These are phyloP conservation scores for Cyanoderma ruficeps DNA, from an alignment of 2,113 vertebrate genomes.

Conservation along the genomic window DNA sequence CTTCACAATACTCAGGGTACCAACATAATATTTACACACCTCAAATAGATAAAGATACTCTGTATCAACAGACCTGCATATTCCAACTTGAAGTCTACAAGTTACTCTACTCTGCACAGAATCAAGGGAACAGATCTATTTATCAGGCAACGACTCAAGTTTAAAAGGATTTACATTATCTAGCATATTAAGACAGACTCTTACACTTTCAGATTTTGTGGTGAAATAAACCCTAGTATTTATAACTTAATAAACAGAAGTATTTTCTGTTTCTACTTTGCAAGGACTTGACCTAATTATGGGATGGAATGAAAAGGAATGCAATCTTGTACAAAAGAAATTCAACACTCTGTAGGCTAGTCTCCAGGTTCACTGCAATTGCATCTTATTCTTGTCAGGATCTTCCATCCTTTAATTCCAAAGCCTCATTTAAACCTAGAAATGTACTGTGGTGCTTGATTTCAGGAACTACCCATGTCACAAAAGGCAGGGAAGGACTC, in stretches of 20 bases:
- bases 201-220: not conserved
- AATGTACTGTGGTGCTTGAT: not conserved
- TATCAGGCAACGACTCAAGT: not conserved
- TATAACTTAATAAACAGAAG: not conserved
- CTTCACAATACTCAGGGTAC: not conserved
- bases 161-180: not conserved
- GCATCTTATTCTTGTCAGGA: not conserved
- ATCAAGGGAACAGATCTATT: not conserved
- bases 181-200: not conserved
- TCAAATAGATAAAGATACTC: not conserved
- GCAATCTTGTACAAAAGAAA: not conserved
- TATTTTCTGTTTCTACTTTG: not conserved
- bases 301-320: not conserved
- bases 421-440: not conserved
- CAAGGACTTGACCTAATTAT: not conserved
- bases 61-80: not conserved
- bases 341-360: not conserved
- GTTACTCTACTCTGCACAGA: not conserved
- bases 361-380: not conserved
- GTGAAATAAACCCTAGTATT: not conserved
- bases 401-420: not conserved
- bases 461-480: not conserved
- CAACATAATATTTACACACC: not conserved
- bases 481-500: not conserved
- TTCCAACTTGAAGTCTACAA: not conserved